Evolutionary conservation across 2,113 vertebrate species (phyloP), one percentile per base, ranked within the genome.

Genomic region (Girardinichthys multiradiatus): DNA sequence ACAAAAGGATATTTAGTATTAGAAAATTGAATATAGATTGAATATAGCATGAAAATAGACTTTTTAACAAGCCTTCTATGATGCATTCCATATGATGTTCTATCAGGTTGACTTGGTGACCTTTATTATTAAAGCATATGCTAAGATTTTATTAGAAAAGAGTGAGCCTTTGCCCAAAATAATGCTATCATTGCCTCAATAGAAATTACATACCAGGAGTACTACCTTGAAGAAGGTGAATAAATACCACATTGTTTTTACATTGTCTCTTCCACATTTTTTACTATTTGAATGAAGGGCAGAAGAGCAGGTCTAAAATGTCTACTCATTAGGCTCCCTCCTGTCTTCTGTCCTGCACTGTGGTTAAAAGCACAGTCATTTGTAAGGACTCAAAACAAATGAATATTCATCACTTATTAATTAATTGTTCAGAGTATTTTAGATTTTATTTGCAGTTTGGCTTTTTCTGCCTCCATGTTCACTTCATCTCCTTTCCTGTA

Each of bases 111-210:
- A 87, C 88, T 72, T 72, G 81, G 72, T 93, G 90, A 92, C 90
- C 88, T 92, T 92, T 90, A 91, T 89, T 87, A 90, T 93, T 85
- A 92, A 90, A 92, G 85, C 84, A 85, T 87, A 88, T 88, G 86
- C 84, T 91, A 91, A 92, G 81, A 85, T 90, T 88, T 90, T 92
- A 88, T 89, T 88, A 87, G 86, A 87, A 19, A 29, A 24, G 59
- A 72, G 81, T 74, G 82, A 90, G 80, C 76, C 77, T 68, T 54
- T 62, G 87, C 85, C 84, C 83, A 86, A 77, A 87, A 82, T 82
- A 68, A 71, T 72, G 59, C 77, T 81, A 85, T 88, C 80, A 68
- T 82, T 73, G 80, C 78, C 79, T 77, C 80, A 63, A 61, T 78
- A 79, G 76, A 86, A 87, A 85, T 79, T 67, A 90, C 79, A 90